Conservation (phyloP, 1,140 invertebrate species). For the Steinernema khuongi region DNA sequence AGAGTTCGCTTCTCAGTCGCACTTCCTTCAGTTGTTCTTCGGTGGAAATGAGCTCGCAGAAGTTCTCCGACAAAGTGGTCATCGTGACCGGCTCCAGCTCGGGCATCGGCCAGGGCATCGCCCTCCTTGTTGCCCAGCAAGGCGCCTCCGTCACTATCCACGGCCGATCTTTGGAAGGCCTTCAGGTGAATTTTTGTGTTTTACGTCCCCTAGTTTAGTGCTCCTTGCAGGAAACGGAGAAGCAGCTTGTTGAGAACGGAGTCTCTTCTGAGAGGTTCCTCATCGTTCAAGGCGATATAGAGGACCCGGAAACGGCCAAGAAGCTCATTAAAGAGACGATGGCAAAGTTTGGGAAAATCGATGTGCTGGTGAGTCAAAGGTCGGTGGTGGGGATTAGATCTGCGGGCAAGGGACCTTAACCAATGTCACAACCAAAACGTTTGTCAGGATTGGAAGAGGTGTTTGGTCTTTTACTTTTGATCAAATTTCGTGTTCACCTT, state of each 20-base stretch:
- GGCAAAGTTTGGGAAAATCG: slow-evolving; percentile 43
- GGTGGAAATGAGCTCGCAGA: background rate
- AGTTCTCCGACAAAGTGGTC: background rate
- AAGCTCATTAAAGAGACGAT: slow-evolving; percentile 37
- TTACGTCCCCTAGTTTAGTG: background rate
- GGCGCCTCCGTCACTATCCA: slow-evolving; percentile 24
- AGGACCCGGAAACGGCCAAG: slow-evolving; percentile 17
- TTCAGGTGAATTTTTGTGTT: slow-evolving; percentile 3
- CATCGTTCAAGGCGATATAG: slow-evolving; percentile 32
- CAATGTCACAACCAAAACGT: no score
- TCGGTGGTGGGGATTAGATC: no score
- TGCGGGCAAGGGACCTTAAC: no score
- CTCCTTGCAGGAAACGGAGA: slow-evolving; percentile 18
- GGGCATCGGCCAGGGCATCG: slow-evolving; percentile 19
- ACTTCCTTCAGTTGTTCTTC: background rate
- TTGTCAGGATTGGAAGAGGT: no score
- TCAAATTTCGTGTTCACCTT: background rate
- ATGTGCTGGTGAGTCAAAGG: slow-evolving; percentile 43
- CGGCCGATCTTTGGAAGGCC: slow-evolving; percentile 13
- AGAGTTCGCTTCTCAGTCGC: no score
- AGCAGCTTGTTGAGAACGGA: slow-evolving; percentile 20
- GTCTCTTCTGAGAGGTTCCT: slow-evolving; percentile 3
- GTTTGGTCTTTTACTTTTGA: no score
- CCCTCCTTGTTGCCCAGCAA: slow-evolving; percentile 12
- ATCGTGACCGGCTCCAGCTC: slow-evolving; percentile 14